Base-by-base conservation (phyloP, 1,140 invertebrate species). In the Brachionus koreanus region DNA sequence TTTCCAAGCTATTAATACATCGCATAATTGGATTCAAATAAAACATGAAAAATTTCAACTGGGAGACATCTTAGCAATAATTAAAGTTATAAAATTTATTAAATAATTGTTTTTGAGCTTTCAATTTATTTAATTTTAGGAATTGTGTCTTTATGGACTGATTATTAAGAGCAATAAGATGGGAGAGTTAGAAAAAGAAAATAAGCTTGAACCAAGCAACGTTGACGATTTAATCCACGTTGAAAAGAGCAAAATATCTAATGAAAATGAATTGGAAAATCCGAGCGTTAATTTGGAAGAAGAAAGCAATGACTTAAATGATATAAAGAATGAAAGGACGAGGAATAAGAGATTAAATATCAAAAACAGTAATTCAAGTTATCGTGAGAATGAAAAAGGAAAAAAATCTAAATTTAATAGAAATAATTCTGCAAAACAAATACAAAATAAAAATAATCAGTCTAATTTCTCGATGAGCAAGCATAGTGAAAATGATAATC, bases 121-220 rank as follows among this genome's bases (percentile, higher is more conserved):
- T 25, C 1, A 67, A 67, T 37, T 37, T 67, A n/a, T 3, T 33
- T 33, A 35, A n/a, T 35, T 37, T 2, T 42, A 69, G 65, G 69
- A 74, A 13, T 74, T 74, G 9, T 74, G 25, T 43, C 19, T 74
- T 25, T 74, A 46, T 46, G 69, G 69, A 4, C 5, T 74, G 23
- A 25, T 46, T 3, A 7, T 29, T 13, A 74, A 43, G 23, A 74
- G 33, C 12, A 46, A 23, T 29, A 25, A 25, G 5, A n/a, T 13
- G 13, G 25, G 19, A 25, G 23, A 12, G 2, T 4, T 23, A 9
- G 19, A 4, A 10, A 39, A 46, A 46, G 69, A 74, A 9, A 74
- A 46, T n/a, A 74, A 74, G 29, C 43, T 74, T 25, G 69, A 74
- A 29, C 69, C 69, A 25, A 46, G 39, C 9, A 74, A 74, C 43